Percentiles rank a stretch among this genome's conserved stretches.
These are phyloP conservation scores for Zaprionus camerounensis DNA, from an alignment of 1,140 invertebrate species.

Conservation along the genomic window DNA sequence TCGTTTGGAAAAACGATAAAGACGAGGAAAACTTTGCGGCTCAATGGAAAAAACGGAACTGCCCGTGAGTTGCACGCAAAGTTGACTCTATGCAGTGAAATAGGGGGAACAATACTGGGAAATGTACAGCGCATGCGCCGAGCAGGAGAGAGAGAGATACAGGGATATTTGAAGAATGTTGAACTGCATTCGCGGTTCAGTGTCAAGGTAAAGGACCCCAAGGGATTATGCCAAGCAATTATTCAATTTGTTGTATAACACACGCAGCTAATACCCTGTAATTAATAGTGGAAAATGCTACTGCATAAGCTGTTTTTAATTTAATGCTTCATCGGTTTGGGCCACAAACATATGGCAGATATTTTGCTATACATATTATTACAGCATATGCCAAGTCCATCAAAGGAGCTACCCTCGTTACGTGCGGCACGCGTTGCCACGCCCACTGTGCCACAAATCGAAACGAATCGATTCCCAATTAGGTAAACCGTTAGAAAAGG, in stretches of 20 bases:
- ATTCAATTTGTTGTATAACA: constrained; percentile 2
- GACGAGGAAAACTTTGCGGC: constrained; percentile 36
- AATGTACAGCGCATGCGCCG: constrained; percentile 43
- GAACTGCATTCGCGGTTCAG: constrained; percentile 55
- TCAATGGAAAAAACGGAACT: constrained; percentile 52
- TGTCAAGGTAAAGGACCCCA: constrained; percentile 66
- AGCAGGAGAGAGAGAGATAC: neutral
- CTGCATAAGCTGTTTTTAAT: neutral
- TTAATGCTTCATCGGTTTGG: neutral
- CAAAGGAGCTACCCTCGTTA: constrained; percentile 22
- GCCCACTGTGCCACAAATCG: constrained; percentile 30
- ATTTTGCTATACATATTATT: constrained; percentile 33
- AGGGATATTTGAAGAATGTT: constrained; percentile 11
- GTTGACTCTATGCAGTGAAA: constrained; percentile 13
- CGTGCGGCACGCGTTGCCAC: constrained; percentile 8
- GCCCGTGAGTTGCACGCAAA: constrained; percentile 4
- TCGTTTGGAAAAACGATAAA: neutral
- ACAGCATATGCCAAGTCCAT: constrained; percentile 64
- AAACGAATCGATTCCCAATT: constrained; percentile 69
- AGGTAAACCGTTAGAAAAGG: constrained; percentile 51
- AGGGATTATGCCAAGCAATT: constrained; percentile 10
- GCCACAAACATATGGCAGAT: constrained; percentile 51
- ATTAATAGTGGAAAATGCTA: neutral
- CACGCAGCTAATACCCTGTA: neutral
- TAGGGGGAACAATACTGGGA: constrained; percentile 47